Evolutionary conservation across 2,888 invertebrate species (phyloP).

Genomic region (Drosophila recens): DNA sequence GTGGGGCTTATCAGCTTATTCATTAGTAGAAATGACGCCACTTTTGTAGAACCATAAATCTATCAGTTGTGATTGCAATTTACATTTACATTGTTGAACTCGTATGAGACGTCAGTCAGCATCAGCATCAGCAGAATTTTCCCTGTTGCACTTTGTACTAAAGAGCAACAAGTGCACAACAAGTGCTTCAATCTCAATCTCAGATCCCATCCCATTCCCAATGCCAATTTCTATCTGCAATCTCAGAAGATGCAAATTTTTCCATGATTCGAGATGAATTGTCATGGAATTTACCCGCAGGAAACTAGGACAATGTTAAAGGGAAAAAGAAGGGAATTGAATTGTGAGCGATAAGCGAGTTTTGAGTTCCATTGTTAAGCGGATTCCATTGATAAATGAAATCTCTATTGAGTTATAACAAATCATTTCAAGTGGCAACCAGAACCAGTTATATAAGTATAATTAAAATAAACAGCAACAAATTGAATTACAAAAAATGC

Average conservation of each 20-base stretch:
- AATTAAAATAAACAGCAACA: slow-evolving; percentile 7
- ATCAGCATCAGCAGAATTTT: slow-evolving; percentile 13
- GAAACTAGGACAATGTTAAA: slow-evolving; percentile 73
- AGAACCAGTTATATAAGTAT: slow-evolving; percentile 35
- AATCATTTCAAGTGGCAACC: slow-evolving; percentile 22
- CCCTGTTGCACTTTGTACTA: slow-evolving; percentile 68
- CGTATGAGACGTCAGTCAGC: not conserved
- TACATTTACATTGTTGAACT: not conserved
- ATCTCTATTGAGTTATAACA: slow-evolving; percentile 7
- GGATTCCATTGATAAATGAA: slow-evolving; percentile 31
- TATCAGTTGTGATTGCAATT: not conserved
- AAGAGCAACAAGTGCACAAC: slow-evolving; percentile 75
- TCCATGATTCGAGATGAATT: slow-evolving; percentile 48
- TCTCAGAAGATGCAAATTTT: slow-evolving; percentile 45
- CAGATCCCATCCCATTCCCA: slow-evolving; percentile 10
- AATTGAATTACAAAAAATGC: slow-evolving; percentile 10
- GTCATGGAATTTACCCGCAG: slow-evolving; percentile 65
- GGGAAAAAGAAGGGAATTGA: slow-evolving; percentile 15
- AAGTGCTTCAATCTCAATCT: slow-evolving; percentile 5
- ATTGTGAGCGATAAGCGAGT: slow-evolving; percentile 24
- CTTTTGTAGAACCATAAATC: slow-evolving; percentile 2
- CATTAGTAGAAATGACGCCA: not conserved
- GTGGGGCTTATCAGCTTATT: slow-evolving; percentile 37
- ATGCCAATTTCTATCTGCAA: slow-evolving; percentile 23
- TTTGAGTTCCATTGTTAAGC: slow-evolving; percentile 14